Percentiles rank a stretch among this genome's conserved stretches.
Evolutionary conservation across 2,113 vertebrate species (phyloP).

Genomic region (Hyla sarda): DNA sequence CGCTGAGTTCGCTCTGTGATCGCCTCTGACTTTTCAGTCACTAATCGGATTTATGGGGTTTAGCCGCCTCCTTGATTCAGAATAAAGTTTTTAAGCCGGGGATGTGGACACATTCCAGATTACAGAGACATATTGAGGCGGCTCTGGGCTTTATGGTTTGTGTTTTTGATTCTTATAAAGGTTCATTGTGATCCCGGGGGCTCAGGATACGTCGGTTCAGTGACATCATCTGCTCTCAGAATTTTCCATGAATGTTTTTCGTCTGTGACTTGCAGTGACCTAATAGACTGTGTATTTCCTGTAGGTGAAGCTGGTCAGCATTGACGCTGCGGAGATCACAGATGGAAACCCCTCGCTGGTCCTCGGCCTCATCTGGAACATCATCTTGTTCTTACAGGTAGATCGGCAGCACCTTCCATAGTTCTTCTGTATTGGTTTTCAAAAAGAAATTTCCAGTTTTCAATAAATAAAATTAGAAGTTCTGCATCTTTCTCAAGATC

Average conservation of each 20-base stretch:
- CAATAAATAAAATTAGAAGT: too few species aligned
- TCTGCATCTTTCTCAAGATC: too few species aligned
- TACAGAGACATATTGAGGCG: background rate
- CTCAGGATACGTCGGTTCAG: background rate
- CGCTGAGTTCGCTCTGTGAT: too few species aligned
- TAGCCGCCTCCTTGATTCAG: background rate
- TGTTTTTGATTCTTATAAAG: background rate
- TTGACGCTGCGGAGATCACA: conserved; percentile 90
- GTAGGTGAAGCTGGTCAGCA: conserved; percentile 95
- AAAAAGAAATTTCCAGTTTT: too few species aligned
- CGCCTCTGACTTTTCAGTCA: background rate
- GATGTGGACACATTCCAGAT: conserved; percentile 2
- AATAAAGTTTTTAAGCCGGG: conserved; percentile 10
- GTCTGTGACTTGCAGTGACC: background rate
- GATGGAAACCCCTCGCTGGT: conserved; percentile 94
- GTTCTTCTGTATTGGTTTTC: too few species aligned
- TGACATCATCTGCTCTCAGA: background rate
- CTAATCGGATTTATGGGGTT: conserved; percentile 42
- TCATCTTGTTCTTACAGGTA: conserved; percentile 98
- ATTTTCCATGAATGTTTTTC: background rate
- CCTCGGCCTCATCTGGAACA: conserved; percentile 96
- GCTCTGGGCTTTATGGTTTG: conserved; percentile 1
- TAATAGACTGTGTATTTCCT: conserved; percentile 16
- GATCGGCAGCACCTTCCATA: conserved; percentile 22
- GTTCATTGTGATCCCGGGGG: background rate